phyloP scores from a whole-genome alignment of 2,888 invertebrate species.

The Eupithecia tripunctaria region DNA sequence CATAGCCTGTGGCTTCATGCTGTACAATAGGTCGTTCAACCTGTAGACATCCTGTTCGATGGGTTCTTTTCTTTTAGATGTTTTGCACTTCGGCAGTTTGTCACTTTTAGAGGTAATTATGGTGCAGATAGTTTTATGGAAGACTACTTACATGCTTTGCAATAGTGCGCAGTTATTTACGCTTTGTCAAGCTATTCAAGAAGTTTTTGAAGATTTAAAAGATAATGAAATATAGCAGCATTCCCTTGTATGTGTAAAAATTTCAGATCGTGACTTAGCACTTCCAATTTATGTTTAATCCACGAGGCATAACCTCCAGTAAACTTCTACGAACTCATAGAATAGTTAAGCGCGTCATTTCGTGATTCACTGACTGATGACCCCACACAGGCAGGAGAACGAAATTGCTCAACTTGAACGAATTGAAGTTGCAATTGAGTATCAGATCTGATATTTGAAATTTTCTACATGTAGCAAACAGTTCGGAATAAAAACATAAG shows the following conservation, averaged over 20 bases:
- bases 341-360: neutral
- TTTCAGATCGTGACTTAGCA: neutral
- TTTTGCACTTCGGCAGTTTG: constrained; percentile 22
- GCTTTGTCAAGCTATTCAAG: neutral
- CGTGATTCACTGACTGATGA: constrained; percentile 10
- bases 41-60: constrained; percentile 64
- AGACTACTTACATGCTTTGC: neutral
- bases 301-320: neutral
- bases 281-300: neutral
- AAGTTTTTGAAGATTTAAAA: neutral
- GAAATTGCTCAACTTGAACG: constrained; percentile 2
- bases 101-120: neutral
- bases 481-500: neutral
- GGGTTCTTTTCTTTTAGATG: constrained; percentile 48
- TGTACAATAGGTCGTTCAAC: constrained; percentile 71
- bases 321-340: neutral
- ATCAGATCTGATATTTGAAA: neutral
- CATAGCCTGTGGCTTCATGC: constrained; percentile 58
- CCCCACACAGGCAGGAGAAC: neutral
- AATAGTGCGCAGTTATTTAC: neutral
- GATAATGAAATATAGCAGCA: neutral
- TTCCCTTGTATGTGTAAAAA: neutral
- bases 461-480: neutral
- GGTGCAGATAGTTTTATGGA: neutral
- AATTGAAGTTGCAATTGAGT: neutral